phyloP scores from a whole-genome alignment of 1,140 invertebrate genomes.

The Sipha flava region DNA sequence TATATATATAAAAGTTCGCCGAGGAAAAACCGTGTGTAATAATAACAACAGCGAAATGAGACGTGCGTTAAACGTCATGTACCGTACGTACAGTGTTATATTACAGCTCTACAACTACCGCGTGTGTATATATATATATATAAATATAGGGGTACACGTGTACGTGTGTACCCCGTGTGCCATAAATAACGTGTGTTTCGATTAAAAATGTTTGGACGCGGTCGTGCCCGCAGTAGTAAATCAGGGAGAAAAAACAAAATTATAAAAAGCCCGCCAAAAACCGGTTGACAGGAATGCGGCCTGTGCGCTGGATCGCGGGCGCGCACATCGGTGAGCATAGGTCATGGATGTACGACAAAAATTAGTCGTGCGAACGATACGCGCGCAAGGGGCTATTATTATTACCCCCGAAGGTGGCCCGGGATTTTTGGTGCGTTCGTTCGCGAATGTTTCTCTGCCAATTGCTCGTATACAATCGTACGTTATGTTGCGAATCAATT shows the following conservation, averaged over 20 bases:
- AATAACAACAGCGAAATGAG: too few relatives aligned
- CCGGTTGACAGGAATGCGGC: conserved; percentile 2
- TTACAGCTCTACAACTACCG: too few relatives aligned
- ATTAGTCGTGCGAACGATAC: too few relatives aligned
- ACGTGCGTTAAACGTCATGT: not conserved
- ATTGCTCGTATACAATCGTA: too few relatives aligned
- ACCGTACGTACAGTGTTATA: too few relatives aligned
- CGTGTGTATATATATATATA: not conserved
- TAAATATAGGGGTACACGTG: not conserved
- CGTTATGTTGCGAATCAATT: too few relatives aligned
- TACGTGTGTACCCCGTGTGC: too few relatives aligned
- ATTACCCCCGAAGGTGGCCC: too few relatives aligned
- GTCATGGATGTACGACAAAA: conserved; percentile 6
- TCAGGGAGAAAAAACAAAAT: not conserved
- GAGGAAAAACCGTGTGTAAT: not conserved
- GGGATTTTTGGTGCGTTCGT: too few relatives aligned
- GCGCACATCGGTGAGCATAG: not conserved
- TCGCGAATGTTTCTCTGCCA: too few relatives aligned
- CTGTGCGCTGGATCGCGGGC: not conserved
- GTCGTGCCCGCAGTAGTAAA: not conserved
- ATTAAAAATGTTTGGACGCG: not conserved
- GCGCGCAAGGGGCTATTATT: too few relatives aligned
- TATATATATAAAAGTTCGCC: not conserved
- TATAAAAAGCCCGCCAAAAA: not conserved
- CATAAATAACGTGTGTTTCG: conserved; percentile 1